phyloP scores from a whole-genome alignment of 2,888 invertebrate genomes.

The Leucophenga montana region DNA sequence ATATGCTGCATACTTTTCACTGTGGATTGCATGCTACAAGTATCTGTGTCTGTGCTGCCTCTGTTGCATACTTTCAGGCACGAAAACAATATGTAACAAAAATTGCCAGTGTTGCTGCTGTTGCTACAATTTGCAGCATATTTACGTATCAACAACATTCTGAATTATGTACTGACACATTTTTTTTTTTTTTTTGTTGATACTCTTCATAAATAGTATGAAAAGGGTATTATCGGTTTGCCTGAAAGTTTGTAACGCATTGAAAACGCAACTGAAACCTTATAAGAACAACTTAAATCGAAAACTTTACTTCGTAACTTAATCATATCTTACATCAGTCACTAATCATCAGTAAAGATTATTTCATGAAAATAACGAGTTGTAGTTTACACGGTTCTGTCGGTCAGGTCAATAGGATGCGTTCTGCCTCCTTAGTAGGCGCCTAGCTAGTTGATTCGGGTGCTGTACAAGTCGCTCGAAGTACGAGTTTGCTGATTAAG shows the following conservation, averaged over 20 bases:
- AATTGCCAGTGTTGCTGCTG: background rate
- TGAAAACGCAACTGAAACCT: too few relatives aligned
- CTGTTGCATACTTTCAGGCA: conserved; percentile 60
- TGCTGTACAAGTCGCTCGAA: too few relatives aligned
- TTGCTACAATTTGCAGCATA: conserved; percentile 11
- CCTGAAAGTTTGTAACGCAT: conserved; percentile 46
- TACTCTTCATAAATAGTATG: background rate
- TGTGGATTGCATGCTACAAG: conserved; percentile 45
- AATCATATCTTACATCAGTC: too few relatives aligned
- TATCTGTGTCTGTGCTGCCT: conserved; percentile 39
- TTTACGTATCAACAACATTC: conserved; percentile 23
- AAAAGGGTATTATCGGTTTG: conserved; percentile 38
- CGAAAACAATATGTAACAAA: conserved; percentile 43
- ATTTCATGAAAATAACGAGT: too few relatives aligned
- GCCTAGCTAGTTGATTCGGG: too few relatives aligned
- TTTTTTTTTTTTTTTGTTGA: conserved; percentile 15
- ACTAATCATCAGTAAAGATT: too few relatives aligned
- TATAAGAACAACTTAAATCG: too few relatives aligned
- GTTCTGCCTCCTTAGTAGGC: too few relatives aligned
- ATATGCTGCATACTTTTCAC: background rate
- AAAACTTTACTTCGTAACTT: too few relatives aligned
- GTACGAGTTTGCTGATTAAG: too few relatives aligned
- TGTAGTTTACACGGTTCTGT: too few relatives aligned
- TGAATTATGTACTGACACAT: background rate
- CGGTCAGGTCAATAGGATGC: too few relatives aligned